Percentiles rank a stretch among this genome's conserved stretches.
Evolutionary conservation across 2,888 invertebrate species (phyloP).

Genomic region (Acronicta aceris): DNA sequence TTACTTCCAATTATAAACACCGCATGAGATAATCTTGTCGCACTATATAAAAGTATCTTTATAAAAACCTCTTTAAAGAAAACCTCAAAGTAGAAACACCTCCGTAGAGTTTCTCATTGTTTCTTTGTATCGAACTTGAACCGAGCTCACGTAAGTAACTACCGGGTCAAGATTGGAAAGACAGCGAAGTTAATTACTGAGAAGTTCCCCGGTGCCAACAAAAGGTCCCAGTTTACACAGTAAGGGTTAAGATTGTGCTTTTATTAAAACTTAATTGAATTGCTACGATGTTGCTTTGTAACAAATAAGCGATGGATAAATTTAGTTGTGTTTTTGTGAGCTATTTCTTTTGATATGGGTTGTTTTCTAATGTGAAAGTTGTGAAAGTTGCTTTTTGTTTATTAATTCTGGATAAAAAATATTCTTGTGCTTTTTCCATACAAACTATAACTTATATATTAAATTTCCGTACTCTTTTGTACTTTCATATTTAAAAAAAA

Average conservation of each 20-base stretch:
- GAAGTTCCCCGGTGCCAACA: background rate
- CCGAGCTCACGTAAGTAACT: background rate
- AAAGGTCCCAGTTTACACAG: slow-evolving; percentile 2
- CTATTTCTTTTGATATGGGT: background rate
- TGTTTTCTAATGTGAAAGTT: too few relatives aligned
- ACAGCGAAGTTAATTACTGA: slow-evolving; percentile 1
- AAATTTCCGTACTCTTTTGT: too few relatives aligned
- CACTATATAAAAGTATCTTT: background rate
- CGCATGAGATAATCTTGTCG: background rate
- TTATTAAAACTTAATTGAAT: slow-evolving; percentile 2
- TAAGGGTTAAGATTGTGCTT: slow-evolving; percentile 1
- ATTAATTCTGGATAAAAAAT: too few relatives aligned
- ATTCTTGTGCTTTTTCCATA: too few relatives aligned
- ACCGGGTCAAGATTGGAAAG: slow-evolving; percentile 2
- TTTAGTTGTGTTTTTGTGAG: background rate
- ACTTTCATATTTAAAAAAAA: too few relatives aligned
- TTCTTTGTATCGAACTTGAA: slow-evolving; percentile 2
- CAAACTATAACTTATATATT: too few relatives aligned
- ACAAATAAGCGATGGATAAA: background rate
- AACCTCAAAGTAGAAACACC: slow-evolving; percentile 1
- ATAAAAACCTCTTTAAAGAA: background rate
- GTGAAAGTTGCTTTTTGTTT: too few relatives aligned
- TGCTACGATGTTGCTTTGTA: background rate
- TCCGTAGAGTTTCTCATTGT: background rate
- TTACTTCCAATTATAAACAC: background rate